Conservation (phyloP, 2,113 vertebrate genomes). For the Cebidichthys violaceus region DNA sequence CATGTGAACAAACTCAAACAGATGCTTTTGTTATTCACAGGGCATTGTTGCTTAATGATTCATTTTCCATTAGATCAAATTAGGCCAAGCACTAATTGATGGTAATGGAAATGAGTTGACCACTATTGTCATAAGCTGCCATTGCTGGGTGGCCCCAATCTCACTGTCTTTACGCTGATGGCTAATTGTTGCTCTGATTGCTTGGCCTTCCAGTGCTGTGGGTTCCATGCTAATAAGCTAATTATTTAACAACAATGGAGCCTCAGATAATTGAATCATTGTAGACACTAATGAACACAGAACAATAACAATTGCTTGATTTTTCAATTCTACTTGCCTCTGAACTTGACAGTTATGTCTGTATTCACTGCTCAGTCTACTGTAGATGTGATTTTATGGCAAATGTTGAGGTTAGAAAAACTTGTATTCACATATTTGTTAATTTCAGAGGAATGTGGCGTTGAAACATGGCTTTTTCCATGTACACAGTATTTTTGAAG, state of each 20-base stretch:
- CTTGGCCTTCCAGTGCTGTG: slow-evolving; percentile 67
- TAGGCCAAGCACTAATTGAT: slow-evolving; percentile 75
- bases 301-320: slow-evolving; percentile 59
- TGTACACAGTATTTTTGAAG: not conserved
- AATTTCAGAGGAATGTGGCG: not conserved
- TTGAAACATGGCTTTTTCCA: slow-evolving; percentile 14
- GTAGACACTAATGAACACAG: slow-evolving; percentile 72
- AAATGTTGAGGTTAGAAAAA: slow-evolving; percentile 25
- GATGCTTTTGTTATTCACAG: slow-evolving; percentile 53
- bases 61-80: slow-evolving; percentile 71
- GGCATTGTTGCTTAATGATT: slow-evolving; percentile 57
- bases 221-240: slow-evolving; percentile 79
- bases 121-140: slow-evolving; percentile 70
- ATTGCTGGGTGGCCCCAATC: slow-evolving; percentile 65
- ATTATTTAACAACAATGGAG: slow-evolving; percentile 80
- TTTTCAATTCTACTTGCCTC: slow-evolving; percentile 62
- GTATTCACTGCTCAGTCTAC: slow-evolving; percentile 19
- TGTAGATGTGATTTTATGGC: slow-evolving; percentile 15
- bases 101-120: slow-evolving; percentile 81
- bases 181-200: slow-evolving; percentile 78
- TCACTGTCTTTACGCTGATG: slow-evolving; percentile 62
- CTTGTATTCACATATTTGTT: slow-evolving; percentile 20
- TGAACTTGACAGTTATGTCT: slow-evolving; percentile 44
- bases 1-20: slow-evolving; percentile 55
- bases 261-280: slow-evolving; percentile 80